phyloP scores from a whole-genome alignment of 2,888 invertebrate species.

The Hyalella azteca region DNA sequence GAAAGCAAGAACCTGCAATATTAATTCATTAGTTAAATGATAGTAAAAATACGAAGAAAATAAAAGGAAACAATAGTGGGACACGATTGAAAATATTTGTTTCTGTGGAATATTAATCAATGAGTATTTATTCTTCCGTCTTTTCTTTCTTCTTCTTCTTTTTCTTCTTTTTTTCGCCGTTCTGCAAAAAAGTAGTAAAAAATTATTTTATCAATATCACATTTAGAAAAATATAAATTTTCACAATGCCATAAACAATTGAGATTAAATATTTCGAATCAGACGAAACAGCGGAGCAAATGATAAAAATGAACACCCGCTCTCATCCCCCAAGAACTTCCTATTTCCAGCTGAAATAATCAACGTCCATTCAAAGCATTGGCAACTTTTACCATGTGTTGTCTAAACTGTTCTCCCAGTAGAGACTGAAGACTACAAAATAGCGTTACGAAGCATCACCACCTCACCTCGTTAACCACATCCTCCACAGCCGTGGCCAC shows the following conservation, averaged over 20 bases:
- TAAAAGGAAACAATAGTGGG: no score
- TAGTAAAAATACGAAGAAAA: no score
- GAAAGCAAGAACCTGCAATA: no score
- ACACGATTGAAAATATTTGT: no score
- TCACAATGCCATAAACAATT: neutral
- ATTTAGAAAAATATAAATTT: neutral
- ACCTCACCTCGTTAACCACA: neutral
- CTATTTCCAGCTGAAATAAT: neutral
- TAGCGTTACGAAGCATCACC: neutral
- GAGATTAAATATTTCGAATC: neutral
- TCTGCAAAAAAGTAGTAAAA: constrained; percentile 36
- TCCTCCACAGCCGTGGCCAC: constrained; percentile 44
- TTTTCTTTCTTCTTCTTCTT: constrained; percentile 59
- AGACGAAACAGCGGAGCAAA: neutral
- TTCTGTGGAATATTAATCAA: constrained; percentile 10
- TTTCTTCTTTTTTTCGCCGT: constrained; percentile 54
- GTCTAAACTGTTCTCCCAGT: neutral
- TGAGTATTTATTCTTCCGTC: constrained; percentile 15
- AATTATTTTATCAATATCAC: neutral
- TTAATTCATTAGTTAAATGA: no score
- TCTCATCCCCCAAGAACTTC: neutral
- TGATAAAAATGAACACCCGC: neutral
- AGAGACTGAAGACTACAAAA: neutral
- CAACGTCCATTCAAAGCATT: neutral
- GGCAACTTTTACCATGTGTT: neutral